Conservation (phyloP, 2,797 vertebrate species). For the Galaxias olidus region DNA sequence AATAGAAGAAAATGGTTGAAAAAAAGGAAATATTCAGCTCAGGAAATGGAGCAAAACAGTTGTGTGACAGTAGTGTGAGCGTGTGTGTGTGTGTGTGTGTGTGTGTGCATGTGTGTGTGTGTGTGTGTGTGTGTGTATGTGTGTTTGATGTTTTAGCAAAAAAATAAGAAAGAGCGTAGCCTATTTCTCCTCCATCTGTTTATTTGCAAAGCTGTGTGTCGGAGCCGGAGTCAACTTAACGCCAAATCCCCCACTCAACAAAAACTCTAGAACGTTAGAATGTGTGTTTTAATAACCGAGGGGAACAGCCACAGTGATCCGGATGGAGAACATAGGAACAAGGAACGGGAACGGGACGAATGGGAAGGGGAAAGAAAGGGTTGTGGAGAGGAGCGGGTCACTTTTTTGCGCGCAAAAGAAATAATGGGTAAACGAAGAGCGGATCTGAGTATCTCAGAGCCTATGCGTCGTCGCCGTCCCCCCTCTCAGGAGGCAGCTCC, state of each 20-base stretch:
- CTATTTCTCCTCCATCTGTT: slow-evolving; percentile 26
- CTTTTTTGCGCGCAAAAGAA: slow-evolving; percentile 5
- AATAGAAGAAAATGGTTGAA: no score
- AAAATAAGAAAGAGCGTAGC: no score
- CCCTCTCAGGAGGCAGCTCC: no score
- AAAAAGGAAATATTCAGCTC: no score
- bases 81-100: slow-evolving; percentile 10
- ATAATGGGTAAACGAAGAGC: neutral
- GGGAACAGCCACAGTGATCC: neutral
- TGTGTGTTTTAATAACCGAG: slow-evolving; percentile 13
- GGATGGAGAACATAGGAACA: slow-evolving; percentile 13
- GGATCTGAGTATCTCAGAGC: no score
- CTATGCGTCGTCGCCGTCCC: no score
- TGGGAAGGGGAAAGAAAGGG: slow-evolving; percentile 26
- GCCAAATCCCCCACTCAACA: slow-evolving; percentile 10
- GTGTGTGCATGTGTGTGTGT: neutral
- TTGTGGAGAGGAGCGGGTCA: neutral
- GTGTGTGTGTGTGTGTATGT: neutral
- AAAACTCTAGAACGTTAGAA: slow-evolving; percentile 33
- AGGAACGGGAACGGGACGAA: slow-evolving; percentile 24
- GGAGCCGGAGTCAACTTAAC: slow-evolving; percentile 31
- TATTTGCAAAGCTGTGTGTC: slow-evolving; percentile 48
- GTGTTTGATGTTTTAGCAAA: neutral
- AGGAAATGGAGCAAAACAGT: no score
- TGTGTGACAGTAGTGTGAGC: neutral